These are phyloP conservation scores for Drosophila paranaensis DNA, from an alignment of 2,888 invertebrate genomes.

Conservation along the genomic window DNA sequence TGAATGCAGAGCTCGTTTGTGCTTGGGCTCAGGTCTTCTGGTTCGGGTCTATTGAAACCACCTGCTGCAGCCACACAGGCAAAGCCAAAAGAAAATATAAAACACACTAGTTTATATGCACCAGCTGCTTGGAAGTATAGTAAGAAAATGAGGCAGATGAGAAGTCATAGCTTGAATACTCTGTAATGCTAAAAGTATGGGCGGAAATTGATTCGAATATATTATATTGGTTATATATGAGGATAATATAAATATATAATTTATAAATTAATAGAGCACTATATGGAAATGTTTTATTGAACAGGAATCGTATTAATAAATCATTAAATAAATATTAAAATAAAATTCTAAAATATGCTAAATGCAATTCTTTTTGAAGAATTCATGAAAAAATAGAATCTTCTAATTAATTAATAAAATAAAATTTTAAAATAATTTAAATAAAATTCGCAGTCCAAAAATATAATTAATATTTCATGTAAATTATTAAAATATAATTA, in stretches of 20 bases:
- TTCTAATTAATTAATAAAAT: no score
- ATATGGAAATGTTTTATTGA: no score
- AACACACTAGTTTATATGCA: slow-evolving; percentile 40
- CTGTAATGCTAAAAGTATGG: slow-evolving; percentile 2
- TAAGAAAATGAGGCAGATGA: not conserved
- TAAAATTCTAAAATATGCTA: no score
- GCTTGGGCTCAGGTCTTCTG: not conserved
- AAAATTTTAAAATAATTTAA: no score
- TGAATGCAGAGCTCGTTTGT: slow-evolving; percentile 57
- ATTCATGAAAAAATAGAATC: no score
- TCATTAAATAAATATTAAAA: no score
- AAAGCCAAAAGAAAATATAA: slow-evolving; percentile 36
- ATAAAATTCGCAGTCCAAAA: no score
- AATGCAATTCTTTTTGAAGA: no score
- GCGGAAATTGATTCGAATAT: not conserved
- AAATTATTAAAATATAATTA: no score
- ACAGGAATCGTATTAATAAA: no score
- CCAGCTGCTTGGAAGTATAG: slow-evolving; percentile 53
- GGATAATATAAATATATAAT: not conserved
- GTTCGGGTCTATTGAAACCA: slow-evolving; percentile 60
- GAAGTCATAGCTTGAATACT: slow-evolving; percentile 18
- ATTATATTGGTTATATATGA: not conserved
- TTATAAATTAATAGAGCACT: no score
- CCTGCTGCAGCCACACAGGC: slow-evolving; percentile 65
- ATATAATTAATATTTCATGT: no score